phyloP scores from a whole-genome alignment of 2,113 vertebrate genomes.

The Caranx ignobilis region DNA sequence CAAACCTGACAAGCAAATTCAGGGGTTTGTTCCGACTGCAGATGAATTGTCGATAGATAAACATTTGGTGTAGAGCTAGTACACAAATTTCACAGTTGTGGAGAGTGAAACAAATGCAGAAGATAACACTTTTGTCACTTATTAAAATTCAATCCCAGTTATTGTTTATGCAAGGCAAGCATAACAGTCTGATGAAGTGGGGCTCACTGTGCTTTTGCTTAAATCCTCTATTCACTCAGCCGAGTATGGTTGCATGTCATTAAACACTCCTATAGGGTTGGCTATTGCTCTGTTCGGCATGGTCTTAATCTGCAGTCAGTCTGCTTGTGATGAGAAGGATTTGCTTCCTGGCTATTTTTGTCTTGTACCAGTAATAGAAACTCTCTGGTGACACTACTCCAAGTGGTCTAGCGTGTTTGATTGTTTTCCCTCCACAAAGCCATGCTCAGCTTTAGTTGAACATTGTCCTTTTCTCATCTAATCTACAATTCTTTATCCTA shows the following conservation, averaged over 20 bases:
- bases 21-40: conserved; percentile 24
- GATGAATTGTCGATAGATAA: conserved; percentile 18
- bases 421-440: neutral
- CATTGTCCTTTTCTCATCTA: neutral
- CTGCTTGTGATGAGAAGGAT: neutral
- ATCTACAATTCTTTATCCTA: neutral
- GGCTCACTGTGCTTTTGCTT: neutral
- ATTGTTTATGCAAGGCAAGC: neutral
- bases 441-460: neutral
- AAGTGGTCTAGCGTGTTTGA: neutral
- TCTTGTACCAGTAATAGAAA: conserved; percentile 5
- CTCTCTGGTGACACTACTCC: too few relatives aligned
- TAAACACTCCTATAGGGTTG: neutral
- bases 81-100: neutral
- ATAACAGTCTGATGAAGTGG: neutral
- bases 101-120: conserved; percentile 1
- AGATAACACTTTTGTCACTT: neutral
- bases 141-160: conserved; percentile 2
- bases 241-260: neutral
- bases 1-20: conserved; percentile 36
- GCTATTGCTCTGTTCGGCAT: neutral
- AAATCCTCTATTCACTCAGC: neutral
- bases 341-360: conserved; percentile 2
- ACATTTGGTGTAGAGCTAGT: neutral
- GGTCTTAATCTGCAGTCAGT: neutral